Percentiles rank a stretch among this genome's conserved stretches.
Evolutionary conservation across 2,113 vertebrate species (phyloP).

Genomic region (Motacilla tschutschensis): DNA sequence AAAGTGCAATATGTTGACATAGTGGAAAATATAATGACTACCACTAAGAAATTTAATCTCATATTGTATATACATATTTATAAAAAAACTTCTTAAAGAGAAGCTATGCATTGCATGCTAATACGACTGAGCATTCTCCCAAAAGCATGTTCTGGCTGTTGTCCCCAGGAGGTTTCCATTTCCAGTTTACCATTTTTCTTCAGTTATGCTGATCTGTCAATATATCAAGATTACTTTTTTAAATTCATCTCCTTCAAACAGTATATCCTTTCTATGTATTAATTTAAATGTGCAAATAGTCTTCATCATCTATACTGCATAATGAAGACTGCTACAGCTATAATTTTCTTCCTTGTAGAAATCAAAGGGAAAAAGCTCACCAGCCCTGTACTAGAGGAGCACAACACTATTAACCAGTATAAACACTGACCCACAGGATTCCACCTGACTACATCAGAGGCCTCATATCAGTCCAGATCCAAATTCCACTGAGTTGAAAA

Average conservation of each 20-base stretch:
- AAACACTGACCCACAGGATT: not conserved
- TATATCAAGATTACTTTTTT: not conserved
- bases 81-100: slow-evolving; percentile 4
- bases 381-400: not conserved
- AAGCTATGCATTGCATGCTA: slow-evolving; percentile 35
- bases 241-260: not conserved
- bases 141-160: not conserved
- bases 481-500: not conserved
- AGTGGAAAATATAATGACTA: slow-evolving; percentile 79
- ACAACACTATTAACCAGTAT: not conserved
- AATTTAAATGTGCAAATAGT: not conserved
- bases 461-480: not conserved
- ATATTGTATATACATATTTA: slow-evolving; percentile 38
- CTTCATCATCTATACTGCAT: not conserved
- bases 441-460: not conserved
- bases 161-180: not conserved
- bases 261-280: not conserved
- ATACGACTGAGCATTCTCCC: slow-evolving; percentile 29
- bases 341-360: not conserved
- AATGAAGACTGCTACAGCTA: not conserved
- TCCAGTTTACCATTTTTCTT: not conserved
- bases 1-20: slow-evolving; percentile 77
- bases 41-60: slow-evolving; percentile 57
- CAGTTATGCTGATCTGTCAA: not conserved
- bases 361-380: not conserved